Percentiles rank a stretch among this genome's conserved stretches.
Evolutionary conservation across 2,113 vertebrate species (phyloP).

Genomic region (Hymenochirus boettgeri): DNA sequence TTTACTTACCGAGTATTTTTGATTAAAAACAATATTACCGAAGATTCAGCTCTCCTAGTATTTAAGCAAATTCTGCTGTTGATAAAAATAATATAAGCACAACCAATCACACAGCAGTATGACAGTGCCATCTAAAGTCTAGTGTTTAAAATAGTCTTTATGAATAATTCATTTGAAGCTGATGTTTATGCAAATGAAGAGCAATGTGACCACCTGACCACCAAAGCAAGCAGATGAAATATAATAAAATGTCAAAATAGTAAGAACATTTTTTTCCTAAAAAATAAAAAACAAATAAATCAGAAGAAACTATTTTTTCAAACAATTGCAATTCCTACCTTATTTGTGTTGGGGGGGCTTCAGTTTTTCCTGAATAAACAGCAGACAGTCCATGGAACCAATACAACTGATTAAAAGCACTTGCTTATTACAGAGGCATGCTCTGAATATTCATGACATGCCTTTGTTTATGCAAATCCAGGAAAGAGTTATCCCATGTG

Average conservation of each 20-base stretch:
- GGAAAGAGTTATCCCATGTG: slow-evolving; percentile 60
- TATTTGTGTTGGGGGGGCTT: slow-evolving; percentile 63
- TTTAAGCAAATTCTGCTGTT: slow-evolving; percentile 59
- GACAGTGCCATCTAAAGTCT: slow-evolving; percentile 46
- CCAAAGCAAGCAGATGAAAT: slow-evolving; percentile 44
- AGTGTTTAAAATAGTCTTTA: slow-evolving; percentile 70
- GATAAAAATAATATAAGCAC: slow-evolving; percentile 55
- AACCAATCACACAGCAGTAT: slow-evolving; percentile 60
- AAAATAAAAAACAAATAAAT: slow-evolving; percentile 40
- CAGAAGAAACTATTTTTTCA: slow-evolving; percentile 43
- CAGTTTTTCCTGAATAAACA: slow-evolving; percentile 75
- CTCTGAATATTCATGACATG: slow-evolving; percentile 97
- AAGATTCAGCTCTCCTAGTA: slow-evolving; percentile 48
- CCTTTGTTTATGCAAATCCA: slow-evolving; percentile 93
- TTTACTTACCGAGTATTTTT: slow-evolving; percentile 35
- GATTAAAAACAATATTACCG: slow-evolving; percentile 13
- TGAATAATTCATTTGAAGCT: slow-evolving; percentile 83
- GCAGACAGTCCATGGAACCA: slow-evolving; percentile 67
- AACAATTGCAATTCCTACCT: slow-evolving; percentile 67
- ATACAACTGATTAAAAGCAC: slow-evolving; percentile 89
- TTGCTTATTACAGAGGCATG: slow-evolving; percentile 74
- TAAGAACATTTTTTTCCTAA: too few species aligned
- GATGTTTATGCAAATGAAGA: slow-evolving; percentile 82
- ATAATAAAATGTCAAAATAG: slow-evolving; percentile 14
- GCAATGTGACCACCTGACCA: slow-evolving; percentile 60